Percentiles rank a stretch among this genome's conserved stretches.
These are phyloP conservation scores for Homalodisca vitripennis DNA, from an alignment of 1,140 invertebrate genomes.

Conservation along the genomic window DNA sequence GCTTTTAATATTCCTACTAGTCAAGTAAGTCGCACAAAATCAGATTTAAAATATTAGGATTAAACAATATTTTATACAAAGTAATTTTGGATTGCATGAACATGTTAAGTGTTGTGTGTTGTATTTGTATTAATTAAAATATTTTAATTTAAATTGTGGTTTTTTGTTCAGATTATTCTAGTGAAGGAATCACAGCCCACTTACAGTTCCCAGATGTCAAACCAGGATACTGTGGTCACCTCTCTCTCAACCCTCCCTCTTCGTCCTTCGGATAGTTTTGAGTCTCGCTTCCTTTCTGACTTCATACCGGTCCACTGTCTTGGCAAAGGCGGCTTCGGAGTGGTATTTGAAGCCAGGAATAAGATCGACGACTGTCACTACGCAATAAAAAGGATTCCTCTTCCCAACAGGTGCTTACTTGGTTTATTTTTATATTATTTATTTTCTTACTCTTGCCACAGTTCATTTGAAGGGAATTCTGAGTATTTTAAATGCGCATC, in stretches of 20 bases:
- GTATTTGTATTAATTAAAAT: too few relatives aligned
- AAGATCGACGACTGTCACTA: conserved; percentile 94
- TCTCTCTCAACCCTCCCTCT: neutral
- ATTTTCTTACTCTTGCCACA: too few relatives aligned
- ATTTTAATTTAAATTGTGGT: too few relatives aligned
- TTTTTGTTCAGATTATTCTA: neutral
- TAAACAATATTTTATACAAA: too few relatives aligned
- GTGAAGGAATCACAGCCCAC: conserved; percentile 7
- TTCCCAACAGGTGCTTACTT: conserved; percentile 84
- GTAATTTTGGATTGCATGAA: too few relatives aligned
- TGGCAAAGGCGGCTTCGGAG: conserved; percentile 94
- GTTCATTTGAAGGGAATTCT: too few relatives aligned
- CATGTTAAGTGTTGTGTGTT: too few relatives aligned
- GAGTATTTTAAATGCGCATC: too few relatives aligned
- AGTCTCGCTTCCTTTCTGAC: conserved; percentile 78
- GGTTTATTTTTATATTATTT: too few relatives aligned
- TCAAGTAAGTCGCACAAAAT: neutral
- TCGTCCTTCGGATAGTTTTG: conserved; percentile 41
- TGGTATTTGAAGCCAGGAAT: conserved; percentile 94
- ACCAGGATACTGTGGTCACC: neutral
- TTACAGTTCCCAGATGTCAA: conserved; percentile 5
- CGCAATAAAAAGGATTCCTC: conserved; percentile 90
- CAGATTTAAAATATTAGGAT: too few relatives aligned
- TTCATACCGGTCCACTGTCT: conserved; percentile 83
- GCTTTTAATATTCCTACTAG: neutral